Conservation (phyloP, 2,113 vertebrate species). For the Oncorhynchus masou region DNA sequence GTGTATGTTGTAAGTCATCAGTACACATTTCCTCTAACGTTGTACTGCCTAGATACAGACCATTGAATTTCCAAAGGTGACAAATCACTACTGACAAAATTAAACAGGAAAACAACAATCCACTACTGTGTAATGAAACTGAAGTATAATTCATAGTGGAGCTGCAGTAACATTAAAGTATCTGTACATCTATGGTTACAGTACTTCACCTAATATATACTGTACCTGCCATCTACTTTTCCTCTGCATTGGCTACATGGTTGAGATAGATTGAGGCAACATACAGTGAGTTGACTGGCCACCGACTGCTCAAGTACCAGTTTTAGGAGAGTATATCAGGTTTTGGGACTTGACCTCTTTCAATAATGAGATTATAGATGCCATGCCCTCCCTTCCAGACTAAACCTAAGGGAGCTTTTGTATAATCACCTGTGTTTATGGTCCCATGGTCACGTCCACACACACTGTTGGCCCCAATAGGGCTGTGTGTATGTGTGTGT, state of each 20-base stretch:
- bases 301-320: not conserved
- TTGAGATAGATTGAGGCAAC: not conserved
- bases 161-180: not conserved
- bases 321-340: slow-evolving; percentile 19
- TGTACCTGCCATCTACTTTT: too few species aligned
- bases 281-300: not conserved
- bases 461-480: not conserved
- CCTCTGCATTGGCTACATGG: not conserved
- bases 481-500: too few species aligned
- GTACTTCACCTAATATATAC: too few species aligned
- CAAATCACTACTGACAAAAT: not conserved
- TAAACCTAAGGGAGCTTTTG: slow-evolving; percentile 16
- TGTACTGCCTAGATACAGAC: not conserved
- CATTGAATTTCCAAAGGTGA: not conserved
- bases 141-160: not conserved
- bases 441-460: too few species aligned
- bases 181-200: not conserved
- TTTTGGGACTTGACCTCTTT: slow-evolving; percentile 38
- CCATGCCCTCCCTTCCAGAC: slow-evolving; percentile 28
- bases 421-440: slow-evolving; percentile 23
- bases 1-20: not conserved
- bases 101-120: not conserved
- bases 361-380: slow-evolving; percentile 57
- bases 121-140: not conserved
- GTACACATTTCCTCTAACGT: not conserved